phyloP scores from a whole-genome alignment of 2,888 invertebrate species.

The Archips crataeganus region DNA sequence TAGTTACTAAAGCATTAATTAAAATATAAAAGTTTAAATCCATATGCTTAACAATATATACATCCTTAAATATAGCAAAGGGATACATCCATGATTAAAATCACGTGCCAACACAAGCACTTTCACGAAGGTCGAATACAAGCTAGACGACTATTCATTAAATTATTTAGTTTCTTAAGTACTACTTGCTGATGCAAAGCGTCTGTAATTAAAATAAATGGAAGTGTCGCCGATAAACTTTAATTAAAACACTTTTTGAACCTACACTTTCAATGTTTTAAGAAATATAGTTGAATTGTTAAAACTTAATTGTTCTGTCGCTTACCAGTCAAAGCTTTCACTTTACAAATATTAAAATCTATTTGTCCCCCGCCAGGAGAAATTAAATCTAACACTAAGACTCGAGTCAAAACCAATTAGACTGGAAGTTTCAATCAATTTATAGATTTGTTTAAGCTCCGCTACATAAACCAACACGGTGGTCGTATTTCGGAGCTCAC shows the following conservation, averaged over 20 bases:
- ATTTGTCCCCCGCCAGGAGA: background rate
- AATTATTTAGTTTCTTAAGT: background rate
- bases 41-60: too few relatives aligned
- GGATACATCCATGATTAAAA: constrained; percentile 5
- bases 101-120: background rate
- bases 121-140: constrained; percentile 5
- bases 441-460: background rate
- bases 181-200: background rate
- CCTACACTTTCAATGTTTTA: background rate
- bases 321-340: background rate
- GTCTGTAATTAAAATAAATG: background rate
- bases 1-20: too few relatives aligned
- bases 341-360: background rate
- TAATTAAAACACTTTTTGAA: constrained; percentile 1
- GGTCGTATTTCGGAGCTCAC: constrained; percentile 5
- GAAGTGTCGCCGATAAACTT: constrained; percentile 3
- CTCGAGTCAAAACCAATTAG: background rate
- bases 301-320: background rate
- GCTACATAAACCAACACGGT: background rate
- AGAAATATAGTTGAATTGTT: background rate
- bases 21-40: too few relatives aligned
- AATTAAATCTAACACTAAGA: background rate
- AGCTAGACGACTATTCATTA: constrained; percentile 9
- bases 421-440: background rate
- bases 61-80: too few relatives aligned